A percentile compares a stretch with the other conserved stretches of the same genome.
Evolutionary conservation across 2,113 vertebrate genomes (phyloP).

Genomic region (Caracal caracal): DNA sequence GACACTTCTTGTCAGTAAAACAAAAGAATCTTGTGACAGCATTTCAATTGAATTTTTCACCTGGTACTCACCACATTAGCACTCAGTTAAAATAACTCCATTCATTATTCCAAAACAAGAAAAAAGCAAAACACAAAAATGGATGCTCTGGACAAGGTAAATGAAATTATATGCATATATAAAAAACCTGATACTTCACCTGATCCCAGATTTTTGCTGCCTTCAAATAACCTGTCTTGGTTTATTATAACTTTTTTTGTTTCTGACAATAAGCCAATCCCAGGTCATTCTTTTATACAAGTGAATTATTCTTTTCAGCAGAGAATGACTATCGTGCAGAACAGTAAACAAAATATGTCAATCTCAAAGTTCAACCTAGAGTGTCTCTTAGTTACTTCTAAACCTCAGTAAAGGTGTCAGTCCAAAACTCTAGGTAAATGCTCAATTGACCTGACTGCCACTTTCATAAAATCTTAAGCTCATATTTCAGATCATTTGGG

Average conservation of each 20-base stretch:
- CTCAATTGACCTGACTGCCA: background rate
- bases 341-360: conserved; percentile 66
- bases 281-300: conserved; percentile 72
- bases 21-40: conserved; percentile 83
- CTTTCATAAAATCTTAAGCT: background rate
- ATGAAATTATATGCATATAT: conserved; percentile 64
- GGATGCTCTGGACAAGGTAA: conserved; percentile 74
- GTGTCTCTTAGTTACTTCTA: conserved; percentile 26
- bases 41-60: conserved; percentile 79
- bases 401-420: background rate
- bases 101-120: conserved; percentile 80
- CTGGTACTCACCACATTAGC: conserved; percentile 73
- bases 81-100: conserved; percentile 81
- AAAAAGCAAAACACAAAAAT: background rate
- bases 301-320: conserved; percentile 67
- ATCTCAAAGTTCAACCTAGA: conserved; percentile 54
- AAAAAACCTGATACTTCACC: conserved; percentile 71
- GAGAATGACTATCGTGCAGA: conserved; percentile 32
- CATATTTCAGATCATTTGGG: background rate
- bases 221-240: conserved; percentile 76
- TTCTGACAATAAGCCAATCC: conserved; percentile 74
- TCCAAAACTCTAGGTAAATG: background rate
- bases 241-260: conserved; percentile 75
- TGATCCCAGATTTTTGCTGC: conserved; percentile 61
- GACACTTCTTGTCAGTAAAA: conserved; percentile 83